Evolutionary conservation across 2,888 invertebrate genomes (phyloP), one percentile per base, ranked within the genome.

Genomic region (Megaustenia siamemsis): DNA sequence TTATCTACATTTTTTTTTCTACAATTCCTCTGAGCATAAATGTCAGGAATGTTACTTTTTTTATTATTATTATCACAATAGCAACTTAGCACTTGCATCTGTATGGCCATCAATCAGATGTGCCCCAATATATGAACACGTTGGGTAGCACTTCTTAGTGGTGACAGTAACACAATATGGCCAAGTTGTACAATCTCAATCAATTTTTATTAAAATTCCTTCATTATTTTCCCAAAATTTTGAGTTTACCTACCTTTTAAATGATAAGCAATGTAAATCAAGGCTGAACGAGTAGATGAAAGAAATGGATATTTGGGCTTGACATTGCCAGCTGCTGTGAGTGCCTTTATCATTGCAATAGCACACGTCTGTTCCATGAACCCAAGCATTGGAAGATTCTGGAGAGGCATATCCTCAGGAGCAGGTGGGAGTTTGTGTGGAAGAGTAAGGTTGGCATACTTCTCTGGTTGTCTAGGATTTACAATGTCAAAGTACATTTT

Each of bases 291-390:
- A 32, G 92, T 90, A 35, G 93, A 87, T 71, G 90, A 91, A 53
- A 94, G 89, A 91, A 94, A 94, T 0, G 94, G 94, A 87, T 93
- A 94, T 87, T 94, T 94, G 60, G 94, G 94, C 87, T 94, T 94
- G 79, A 92, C 91, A 84, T 91, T 92, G 35, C 94, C 94, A 35
- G 91, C 91, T 28, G 93, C 91, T 21, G 93, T 93, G 83, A 94
- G 88, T 5, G 94, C 92, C 82, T 93, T 93, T 66, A 91, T 92
- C 69, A 94, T 86, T 4, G 92, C 90, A 3, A 91, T 88, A 18
- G 94, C 92, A 10, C 92, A 91, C 0, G 93, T 92, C 89, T 94
- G 94, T 86, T 94, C 94, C 91, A 94, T 89, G 89, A 93, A 94
- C 15, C 94, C 94, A 45, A 94, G 90, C 93, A 94, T 93, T 12